Base-by-base conservation (phyloP, 2,888 invertebrate genomes). In the Helicoverpa assulta region DNA sequence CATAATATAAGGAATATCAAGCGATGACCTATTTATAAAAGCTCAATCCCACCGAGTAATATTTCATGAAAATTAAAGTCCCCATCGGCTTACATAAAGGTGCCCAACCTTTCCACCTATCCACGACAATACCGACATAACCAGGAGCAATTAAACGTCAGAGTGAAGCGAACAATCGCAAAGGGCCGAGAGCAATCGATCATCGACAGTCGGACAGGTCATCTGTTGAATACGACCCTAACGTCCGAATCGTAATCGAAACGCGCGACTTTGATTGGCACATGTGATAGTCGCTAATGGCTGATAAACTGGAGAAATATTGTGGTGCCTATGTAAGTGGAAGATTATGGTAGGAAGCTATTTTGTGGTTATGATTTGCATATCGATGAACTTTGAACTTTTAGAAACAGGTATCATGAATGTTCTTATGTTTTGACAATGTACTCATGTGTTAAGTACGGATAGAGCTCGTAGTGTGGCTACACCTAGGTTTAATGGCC, bases 101-200 rank as follows among this genome's bases (percentile, higher is more conserved):
- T 18, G 37, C 26, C 40, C 10, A 67, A 37, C 3, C 37, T 6
- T 53, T 47, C 14, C 26, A 57, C 19, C 33, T 68, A 60, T 60
- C 70, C 61, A 56, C 55, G 59, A 57, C 57, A 70, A 58, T 73
- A n/a, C n/a, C n/a, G n/a, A n/a, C n/a, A n/a, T 66, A 64, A 76
- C 66, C 64, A 67, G 63, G 73, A 64, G 67, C 82, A 85, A 86
- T 89, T 88, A 84, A 83, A 84, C 81, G 67, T 70, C 60, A 81
- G 81, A 84, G 73, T 70, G 75, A 82, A 62, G 60, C 76, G 78
- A 73, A 85, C 78, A 81, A 83, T 82, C 79, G 81, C 67, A 57
- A 79, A 76, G 63, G 80, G 64, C 69, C 56, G 66, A 83, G 71
- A 67, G 77, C 72, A 76, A 85, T 84, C 84, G 58, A 81, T 83